A percentile compares a stretch with the other conserved stretches of the same genome.
Conservation (phyloP, 2,888 invertebrate species). For the Hypercompe scribonia region DNA sequence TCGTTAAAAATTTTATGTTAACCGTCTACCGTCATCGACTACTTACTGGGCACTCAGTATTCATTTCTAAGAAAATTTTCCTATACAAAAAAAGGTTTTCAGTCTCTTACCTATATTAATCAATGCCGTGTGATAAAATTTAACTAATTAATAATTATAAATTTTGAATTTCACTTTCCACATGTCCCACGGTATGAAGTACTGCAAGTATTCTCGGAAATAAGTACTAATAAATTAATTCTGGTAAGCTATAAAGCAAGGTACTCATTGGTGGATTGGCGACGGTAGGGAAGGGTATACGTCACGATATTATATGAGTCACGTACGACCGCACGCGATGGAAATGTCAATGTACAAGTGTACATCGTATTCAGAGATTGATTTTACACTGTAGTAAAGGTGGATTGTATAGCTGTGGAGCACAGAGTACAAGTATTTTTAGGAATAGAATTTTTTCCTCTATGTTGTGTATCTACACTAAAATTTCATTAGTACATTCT, state of each 20-base stretch:
- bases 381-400: constrained; percentile 26
- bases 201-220: not conserved
- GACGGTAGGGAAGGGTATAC: constrained; percentile 41
- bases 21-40: too few relatives aligned
- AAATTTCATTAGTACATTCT: not conserved
- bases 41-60: too few relatives aligned
- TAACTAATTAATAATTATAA: not conserved
- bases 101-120: not conserved
- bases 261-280: constrained; percentile 29
- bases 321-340: constrained; percentile 67
- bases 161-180: not conserved
- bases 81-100: too few relatives aligned
- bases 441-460: not conserved
- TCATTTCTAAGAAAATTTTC: too few relatives aligned
- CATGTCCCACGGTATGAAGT: not conserved
- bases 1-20: too few relatives aligned
- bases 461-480: not conserved
- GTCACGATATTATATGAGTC: constrained; percentile 63
- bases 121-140: not conserved
- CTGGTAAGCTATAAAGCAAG: constrained; percentile 4
- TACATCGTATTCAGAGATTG: constrained; percentile 21
- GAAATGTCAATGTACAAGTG: constrained; percentile 62
- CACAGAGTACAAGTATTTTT: not conserved
- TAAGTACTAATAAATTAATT: not conserved
- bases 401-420: not conserved